Percentiles rank a stretch among this genome's conserved stretches.
Evolutionary conservation across 2,797 vertebrate species (phyloP).

Genomic region (Cirrhinus molitorella): DNA sequence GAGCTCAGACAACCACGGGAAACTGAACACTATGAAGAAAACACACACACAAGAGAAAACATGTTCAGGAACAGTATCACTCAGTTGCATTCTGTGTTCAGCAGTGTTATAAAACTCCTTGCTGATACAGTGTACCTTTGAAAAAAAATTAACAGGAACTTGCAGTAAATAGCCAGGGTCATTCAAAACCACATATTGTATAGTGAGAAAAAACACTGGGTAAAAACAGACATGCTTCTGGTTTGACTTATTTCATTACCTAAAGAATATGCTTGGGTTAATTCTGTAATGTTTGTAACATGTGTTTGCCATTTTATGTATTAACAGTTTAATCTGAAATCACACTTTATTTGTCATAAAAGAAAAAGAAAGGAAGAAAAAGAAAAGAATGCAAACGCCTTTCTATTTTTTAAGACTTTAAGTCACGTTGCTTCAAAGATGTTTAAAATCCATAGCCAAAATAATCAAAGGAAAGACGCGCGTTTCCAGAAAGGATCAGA

Average conservation of each 20-base stretch:
- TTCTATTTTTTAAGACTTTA: background rate
- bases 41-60: conserved; percentile 20
- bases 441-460: conserved; percentile 28
- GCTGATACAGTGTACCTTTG: background rate
- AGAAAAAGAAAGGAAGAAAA: background rate
- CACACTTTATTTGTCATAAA: background rate
- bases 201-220: background rate
- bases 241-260: conserved; percentile 20
- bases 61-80: conserved; percentile 2
- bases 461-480: conserved; percentile 22
- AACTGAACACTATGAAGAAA: conserved; percentile 35
- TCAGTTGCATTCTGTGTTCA: background rate
- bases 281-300: conserved; percentile 17
- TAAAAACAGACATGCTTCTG: conserved; percentile 1
- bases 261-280: background rate
- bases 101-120: background rate
- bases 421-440: conserved; percentile 10
- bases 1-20: conserved; percentile 40
- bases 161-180: background rate
- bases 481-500: conserved; percentile 30
- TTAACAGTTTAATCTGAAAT: conserved; percentile 10
- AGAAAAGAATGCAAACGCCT: background rate
- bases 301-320: conserved; percentile 20
- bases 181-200: conserved; percentile 5
- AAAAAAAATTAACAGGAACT: background rate